Base-by-base conservation (phyloP, 2,888 invertebrate genomes). In the Tetragonula carbonaria region DNA sequence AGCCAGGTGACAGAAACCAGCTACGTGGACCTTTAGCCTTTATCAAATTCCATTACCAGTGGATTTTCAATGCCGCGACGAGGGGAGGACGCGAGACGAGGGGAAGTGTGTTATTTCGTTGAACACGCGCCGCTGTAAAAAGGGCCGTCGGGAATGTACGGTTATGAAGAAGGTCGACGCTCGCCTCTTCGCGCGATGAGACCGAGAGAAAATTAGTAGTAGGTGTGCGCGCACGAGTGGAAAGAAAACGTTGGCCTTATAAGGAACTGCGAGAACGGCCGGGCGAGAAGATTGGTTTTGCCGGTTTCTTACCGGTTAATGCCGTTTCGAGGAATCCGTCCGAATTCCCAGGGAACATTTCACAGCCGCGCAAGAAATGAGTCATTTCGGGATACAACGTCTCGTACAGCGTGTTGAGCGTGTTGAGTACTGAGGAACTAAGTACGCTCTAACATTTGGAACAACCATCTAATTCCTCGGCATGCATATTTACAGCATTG, bases 341-440 rank as follows among this genome's bases (percentile, higher is more conserved):
- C 90, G 91, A 91, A 91, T 90, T 91, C 88, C 80, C 84, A 83
- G 84, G 74, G 84, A 86, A 80, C 86, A 79, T 68, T 78, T 67
- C 74, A 75, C 55, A 73, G 50, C 68, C 63, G 38, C 23, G 74
- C 63, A 86, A 79, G 87, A 83, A 86, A 78, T 72, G 82, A 84
- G 82, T 84, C 78, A 80, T 84, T 87, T 78, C 72, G 72, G 74
- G 80, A 82, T 28, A 81, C 79, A 84, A 78, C 78, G 65, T 74
- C 68, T 73, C 67, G 74, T 73, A 66, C 55, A 38, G 14, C 63
- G 53, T 67, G 68, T 45, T 45, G 28, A 28, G 14, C 57, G 14
- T 14, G n/a, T 75, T 59, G 71, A 74, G 38, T 38, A 33, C 33
- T 77, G 28, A 33, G 63, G 85, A 82, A 78, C 78, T 76, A 81